phyloP scores from a whole-genome alignment of 2,888 invertebrate genomes.

The Lepidocyrtoides sp. region DNA sequence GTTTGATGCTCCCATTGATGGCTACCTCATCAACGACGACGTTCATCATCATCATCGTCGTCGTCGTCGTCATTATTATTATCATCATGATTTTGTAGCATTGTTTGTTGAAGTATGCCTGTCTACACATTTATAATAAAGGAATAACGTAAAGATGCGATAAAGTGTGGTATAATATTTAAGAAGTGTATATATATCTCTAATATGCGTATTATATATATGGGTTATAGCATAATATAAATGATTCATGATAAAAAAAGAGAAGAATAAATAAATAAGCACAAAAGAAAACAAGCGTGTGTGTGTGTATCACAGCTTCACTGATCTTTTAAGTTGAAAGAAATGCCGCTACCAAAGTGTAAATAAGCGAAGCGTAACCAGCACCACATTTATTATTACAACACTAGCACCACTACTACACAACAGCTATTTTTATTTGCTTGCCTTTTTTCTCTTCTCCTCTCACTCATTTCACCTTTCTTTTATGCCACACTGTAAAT shows the following conservation, averaged over 20 bases:
- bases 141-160: slow-evolving; percentile 27
- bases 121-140: slow-evolving; percentile 31
- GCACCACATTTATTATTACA: slow-evolving; percentile 67
- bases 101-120: slow-evolving; percentile 39
- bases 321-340: slow-evolving; percentile 68
- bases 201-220: background rate
- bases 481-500: slow-evolving; percentile 47
- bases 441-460: slow-evolving; percentile 40
- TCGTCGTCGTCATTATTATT: slow-evolving; percentile 31
- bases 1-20: slow-evolving; percentile 65
- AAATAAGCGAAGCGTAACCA: slow-evolving; percentile 80
- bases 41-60: background rate
- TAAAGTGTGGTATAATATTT: slow-evolving; percentile 16
- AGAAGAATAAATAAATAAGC: slow-evolving; percentile 47
- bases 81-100: background rate
- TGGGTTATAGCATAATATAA: slow-evolving; percentile 19
- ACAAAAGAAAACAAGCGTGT: slow-evolving; percentile 69
- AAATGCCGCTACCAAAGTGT: slow-evolving; percentile 65
- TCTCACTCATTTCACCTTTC: slow-evolving; percentile 41
- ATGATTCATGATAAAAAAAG: slow-evolving; percentile 45
- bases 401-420: slow-evolving; percentile 56
- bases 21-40: slow-evolving; percentile 40
- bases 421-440: no score
- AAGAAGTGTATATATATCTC: no score
- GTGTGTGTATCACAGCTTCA: slow-evolving; percentile 71